phyloP scores from a whole-genome alignment of 2,113 vertebrate species.

The Zootoca vivipara region DNA sequence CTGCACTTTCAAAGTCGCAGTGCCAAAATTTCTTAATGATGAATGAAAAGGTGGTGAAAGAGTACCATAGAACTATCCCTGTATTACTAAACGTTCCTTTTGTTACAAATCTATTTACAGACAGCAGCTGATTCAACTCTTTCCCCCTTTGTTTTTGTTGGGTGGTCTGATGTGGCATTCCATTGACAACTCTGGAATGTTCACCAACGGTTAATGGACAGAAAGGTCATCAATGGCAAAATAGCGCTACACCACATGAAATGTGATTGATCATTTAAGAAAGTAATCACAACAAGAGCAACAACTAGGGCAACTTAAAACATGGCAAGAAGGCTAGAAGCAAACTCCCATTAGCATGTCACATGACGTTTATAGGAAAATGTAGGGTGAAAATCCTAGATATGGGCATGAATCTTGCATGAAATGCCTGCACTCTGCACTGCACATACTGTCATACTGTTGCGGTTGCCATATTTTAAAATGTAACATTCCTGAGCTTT shows the following conservation, averaged over 20 bases:
- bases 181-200: background rate
- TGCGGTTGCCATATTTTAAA: too few relatives aligned
- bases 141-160: conserved; percentile 18
- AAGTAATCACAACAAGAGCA: too few relatives aligned
- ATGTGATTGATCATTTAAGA: too few relatives aligned
- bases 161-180: background rate
- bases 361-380: background rate
- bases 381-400: background rate
- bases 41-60: conserved; percentile 14
- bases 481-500: too few relatives aligned
- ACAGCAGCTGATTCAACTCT: background rate
- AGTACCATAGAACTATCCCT: background rate
- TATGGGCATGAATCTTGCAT: background rate
- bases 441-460: too few relatives aligned
- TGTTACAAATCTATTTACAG: background rate
- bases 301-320: background rate
- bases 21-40: background rate
- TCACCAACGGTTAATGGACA: background rate
- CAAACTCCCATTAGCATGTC: background rate
- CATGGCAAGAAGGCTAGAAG: background rate
- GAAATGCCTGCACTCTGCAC: background rate
- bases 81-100: background rate
- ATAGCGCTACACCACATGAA: background rate
- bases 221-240: background rate
- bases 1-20: conserved; percentile 16